Evolutionary conservation across 2,888 invertebrate species (phyloP).

Genomic region (Meiosimyza decipiens): DNA sequence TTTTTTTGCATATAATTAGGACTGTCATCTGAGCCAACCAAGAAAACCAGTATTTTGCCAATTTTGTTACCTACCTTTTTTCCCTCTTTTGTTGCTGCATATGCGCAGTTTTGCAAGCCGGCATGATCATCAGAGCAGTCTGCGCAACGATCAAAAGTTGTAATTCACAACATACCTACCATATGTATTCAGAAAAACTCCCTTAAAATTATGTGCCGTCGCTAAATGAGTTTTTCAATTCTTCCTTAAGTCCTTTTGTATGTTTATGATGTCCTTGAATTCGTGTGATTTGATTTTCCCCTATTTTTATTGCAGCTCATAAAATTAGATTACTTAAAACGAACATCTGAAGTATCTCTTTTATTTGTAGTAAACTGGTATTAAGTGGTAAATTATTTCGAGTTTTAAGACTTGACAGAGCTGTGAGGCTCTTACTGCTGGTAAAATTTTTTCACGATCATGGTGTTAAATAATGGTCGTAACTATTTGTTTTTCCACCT

Average conservation of each 20-base stretch:
- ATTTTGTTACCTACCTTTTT: too few species aligned
- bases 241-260: not conserved
- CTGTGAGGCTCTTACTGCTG: too few species aligned
- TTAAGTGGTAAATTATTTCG: too few species aligned
- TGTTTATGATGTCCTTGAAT: not conserved
- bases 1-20: too few species aligned
- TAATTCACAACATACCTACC: not conserved
- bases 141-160: not conserved
- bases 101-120: constrained; percentile 12
- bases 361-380: too few species aligned
- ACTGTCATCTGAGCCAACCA: too few species aligned
- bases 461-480: too few species aligned
- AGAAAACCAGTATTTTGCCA: not conserved
- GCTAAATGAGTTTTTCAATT: not conserved
- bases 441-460: too few species aligned
- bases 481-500: too few species aligned
- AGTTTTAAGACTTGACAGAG: too few species aligned
- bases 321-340: too few species aligned
- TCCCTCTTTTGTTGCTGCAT: not conserved
- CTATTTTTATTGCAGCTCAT: not conserved
- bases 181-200: not conserved
- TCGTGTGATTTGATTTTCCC: constrained; percentile 4
- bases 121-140: not conserved
- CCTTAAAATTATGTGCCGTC: not conserved
- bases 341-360: too few species aligned